These are phyloP conservation scores for Aleiodes alternator DNA, from an alignment of 2,888 invertebrate genomes.

Conservation along the genomic window DNA sequence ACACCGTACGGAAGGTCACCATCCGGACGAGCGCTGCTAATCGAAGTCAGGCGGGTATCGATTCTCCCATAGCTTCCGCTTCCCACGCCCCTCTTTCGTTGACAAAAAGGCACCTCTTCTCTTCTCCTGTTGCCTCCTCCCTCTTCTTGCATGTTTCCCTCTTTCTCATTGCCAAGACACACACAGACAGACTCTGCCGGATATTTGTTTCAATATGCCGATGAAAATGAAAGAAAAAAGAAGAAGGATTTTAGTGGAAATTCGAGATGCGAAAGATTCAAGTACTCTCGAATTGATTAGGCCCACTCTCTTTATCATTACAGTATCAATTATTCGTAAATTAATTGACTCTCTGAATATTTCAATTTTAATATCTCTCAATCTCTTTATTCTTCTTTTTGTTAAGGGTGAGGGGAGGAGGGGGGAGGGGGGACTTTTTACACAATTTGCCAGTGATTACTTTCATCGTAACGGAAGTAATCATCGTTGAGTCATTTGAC, in stretches of 20 bases:
- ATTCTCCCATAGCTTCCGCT: conserved; percentile 48
- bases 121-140: not conserved
- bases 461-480: conserved; percentile 2
- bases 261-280: too few species aligned
- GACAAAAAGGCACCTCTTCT: conserved; percentile 33
- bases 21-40: conserved; percentile 46
- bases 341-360: too few species aligned
- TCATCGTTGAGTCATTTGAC: conserved; percentile 13
- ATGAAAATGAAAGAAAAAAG: too few species aligned
- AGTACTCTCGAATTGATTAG: too few species aligned
- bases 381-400: conserved; percentile 15
- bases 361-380: too few species aligned
- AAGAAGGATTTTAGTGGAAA: too few species aligned
- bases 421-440: too few species aligned
- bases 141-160: too few species aligned
- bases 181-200: conserved; percentile 12
- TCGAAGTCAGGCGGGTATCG: conserved; percentile 48
- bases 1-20: conserved; percentile 48
- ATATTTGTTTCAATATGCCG: conserved; percentile 39
- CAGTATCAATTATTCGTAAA: too few species aligned
- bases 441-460: conserved; percentile 5
- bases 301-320: too few species aligned
- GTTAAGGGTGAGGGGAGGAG: too few species aligned
- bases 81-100: conserved; percentile 47
- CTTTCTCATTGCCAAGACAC: not conserved